Evolutionary conservation across 2,888 invertebrate genomes (phyloP), one percentile per base, ranked within the genome.

Genomic region (Latrodectus elegans): DNA sequence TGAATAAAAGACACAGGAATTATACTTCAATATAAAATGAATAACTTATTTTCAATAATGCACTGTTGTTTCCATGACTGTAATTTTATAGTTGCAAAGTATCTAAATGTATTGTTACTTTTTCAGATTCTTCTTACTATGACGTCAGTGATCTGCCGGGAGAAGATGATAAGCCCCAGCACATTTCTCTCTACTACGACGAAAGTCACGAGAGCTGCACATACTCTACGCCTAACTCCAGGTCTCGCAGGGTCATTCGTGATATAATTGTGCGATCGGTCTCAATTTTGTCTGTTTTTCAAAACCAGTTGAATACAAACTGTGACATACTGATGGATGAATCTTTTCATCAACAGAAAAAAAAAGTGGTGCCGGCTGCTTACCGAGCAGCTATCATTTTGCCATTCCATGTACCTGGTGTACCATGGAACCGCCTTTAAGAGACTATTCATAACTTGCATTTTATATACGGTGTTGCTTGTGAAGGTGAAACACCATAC

Each of bases 161-260:
- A 91, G 93, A 94, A 92, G 97, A 97, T 91, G 95, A 96, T 92
- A 96, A 97, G 93, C 96, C 96, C 55, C 95, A 95, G 91, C 96
- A 96, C 92, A 95, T 96, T 93, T 96, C 96, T 88, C 94, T 97
- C 91, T 96, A 96, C 92, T 97, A 97, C 93, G 97, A 97, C 93
- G 97, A 97, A 93, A 97, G 96, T 91, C 94, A 97, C 79, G 97
- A 97, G 93, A 97, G 97, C 89, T 97, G 97, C 81, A n/a, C n/a
- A n/a, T 97, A 97, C 93, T 97, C 97, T 90, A 97, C 97, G 90
- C 97, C 97, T 89, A 97, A 97, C 93, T 97, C 97, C 91, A 95
- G 97, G 92, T 96, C 96, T 92, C 95, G 97, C 91, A 94, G 97
- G 92, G 97, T 97, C 93, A 97, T 97, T 92, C 95, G 97, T 91